Conservation (phyloP, 2,888 invertebrate species). For the Fabriciana adippe region DNA sequence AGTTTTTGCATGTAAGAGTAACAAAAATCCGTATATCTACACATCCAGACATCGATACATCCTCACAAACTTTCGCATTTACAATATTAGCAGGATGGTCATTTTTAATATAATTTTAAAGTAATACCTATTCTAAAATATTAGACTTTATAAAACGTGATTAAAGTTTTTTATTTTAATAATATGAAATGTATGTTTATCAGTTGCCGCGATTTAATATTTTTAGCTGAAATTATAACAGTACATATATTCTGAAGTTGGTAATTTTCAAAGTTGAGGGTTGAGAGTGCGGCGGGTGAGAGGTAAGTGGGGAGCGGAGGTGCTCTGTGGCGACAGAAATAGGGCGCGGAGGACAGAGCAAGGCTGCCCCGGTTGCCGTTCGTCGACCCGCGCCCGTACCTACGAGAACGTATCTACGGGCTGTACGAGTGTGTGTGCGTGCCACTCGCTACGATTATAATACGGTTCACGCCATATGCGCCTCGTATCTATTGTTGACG, state of each 20-base stretch:
- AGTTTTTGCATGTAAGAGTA: no score
- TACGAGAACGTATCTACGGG: conserved; percentile 51
- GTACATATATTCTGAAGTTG: conserved; percentile 46
- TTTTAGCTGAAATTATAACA: conserved; percentile 45
- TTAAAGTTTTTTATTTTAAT: no score
- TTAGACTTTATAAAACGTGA: no score
- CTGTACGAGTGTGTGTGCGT: conserved; percentile 48
- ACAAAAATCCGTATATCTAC: no score
- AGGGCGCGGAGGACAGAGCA: conserved; percentile 82
- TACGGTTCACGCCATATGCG: conserved; percentile 51
- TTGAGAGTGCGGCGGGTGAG: conserved; percentile 48
- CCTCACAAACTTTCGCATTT: no score
- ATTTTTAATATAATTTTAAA: no score
- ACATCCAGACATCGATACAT: no score
- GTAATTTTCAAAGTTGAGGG: conserved; percentile 64
- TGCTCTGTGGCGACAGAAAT: conserved; percentile 76
- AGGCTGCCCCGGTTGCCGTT: conserved; percentile 80
- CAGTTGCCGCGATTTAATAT: conserved; percentile 35
- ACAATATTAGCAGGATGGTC: no score
- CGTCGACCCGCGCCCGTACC: conserved; percentile 71
- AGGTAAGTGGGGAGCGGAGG: conserved; percentile 49
- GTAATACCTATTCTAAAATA: no score
- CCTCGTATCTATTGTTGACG: conserved; percentile 47
- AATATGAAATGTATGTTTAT: conserved; percentile 9
- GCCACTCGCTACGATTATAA: conserved; percentile 49